Evolutionary conservation across 2,113 vertebrate genomes (phyloP), one percentile per base, ranked within the genome.

Genomic region (Corythoichthys haematopterus): DNA sequence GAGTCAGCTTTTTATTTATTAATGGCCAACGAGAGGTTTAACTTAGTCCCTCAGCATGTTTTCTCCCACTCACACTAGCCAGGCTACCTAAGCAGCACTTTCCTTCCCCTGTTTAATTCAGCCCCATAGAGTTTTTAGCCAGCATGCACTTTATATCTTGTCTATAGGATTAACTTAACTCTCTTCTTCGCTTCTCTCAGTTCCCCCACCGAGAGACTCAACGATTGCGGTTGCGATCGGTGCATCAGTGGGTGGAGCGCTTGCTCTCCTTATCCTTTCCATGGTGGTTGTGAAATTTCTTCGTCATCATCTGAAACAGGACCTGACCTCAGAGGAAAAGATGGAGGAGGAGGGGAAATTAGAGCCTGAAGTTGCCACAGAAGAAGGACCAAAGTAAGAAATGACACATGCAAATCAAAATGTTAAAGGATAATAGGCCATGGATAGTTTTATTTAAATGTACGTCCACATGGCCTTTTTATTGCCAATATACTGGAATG

Each of bases 341-440:
- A 97, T 95, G 0, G 95, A 97, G 77, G 97, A 99, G 84, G 96
- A 98, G 73, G 95, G 93, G 47, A 99, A 98, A 86, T 93, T 93
- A 0, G 95, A 98, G 0, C 92, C 94, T 0, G 97, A 99, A 80
- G 95, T 93, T 64, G 94, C 94, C 48, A 87, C 89, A 0, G 96
- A 98, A 0, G 95, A 96, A 7, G 94, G 93, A 65, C 88, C 91
- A 84, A 98, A 98, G 94, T 99, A 93, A 92, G 90, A 46, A 62
- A 45, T 62, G 5, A 62, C 16, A 13, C 5, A 62, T 40, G 40
- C 0, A 20, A 59, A 46, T 52, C 33, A 36, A 10, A 61, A 66
- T 37, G 40, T 9, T 64, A 33, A 9, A 20, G 3, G 61, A 38
- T 6, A 14, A 37, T 16, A 36, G 14, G 13, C 6, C 14, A 20